Evolutionary conservation across 2,888 invertebrate species (phyloP), one percentile per base, ranked within the genome.

Genomic region (Parnassius apollo): DNA sequence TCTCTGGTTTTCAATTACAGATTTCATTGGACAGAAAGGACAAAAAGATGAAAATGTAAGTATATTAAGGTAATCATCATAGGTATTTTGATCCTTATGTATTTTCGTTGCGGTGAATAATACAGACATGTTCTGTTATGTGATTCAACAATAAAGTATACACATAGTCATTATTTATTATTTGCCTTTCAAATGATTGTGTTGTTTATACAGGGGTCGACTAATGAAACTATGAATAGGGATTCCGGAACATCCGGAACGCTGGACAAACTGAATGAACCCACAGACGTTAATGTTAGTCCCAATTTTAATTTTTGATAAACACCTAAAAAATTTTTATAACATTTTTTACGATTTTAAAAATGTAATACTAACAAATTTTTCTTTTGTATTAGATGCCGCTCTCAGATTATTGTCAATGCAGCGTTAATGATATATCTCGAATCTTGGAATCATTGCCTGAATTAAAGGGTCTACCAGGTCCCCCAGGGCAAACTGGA

Each of bases 351-450:
- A 3, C 4, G 7, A 7, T 7, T 35, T 35, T 35, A 7, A 35
- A 35, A 35, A 35, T 7, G 4, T 35, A 0, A 35, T 35, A 3
- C 7, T 35, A 3, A 35, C 35, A 7, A 9, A 9, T 7, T 49
- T 13, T 49, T 8, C 9, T 49, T 18, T 9, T 44, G 11, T 11
- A 44, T 44, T 76, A 93, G 92, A 58, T 82, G 77, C 64, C 93
- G 83, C 42, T 87, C 76, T 68, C 91, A 80, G 80, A 93, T 82
- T 72, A 93, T 91, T 97, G 97, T 86, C 92, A 93, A 71, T 97
- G 97, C 86, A 96, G 96, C 83, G 91, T 95, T 70, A 95, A 95
- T 66, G 90, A 91, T 61, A 78, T 95, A 53, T 86, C 95, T 25
- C 93, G 92, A 69, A 93, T 94, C 8, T 81, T 95, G 69, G 92